Conservation (phyloP, 2,113 vertebrate species). For the Paracanthobrama guichenoti region DNA sequence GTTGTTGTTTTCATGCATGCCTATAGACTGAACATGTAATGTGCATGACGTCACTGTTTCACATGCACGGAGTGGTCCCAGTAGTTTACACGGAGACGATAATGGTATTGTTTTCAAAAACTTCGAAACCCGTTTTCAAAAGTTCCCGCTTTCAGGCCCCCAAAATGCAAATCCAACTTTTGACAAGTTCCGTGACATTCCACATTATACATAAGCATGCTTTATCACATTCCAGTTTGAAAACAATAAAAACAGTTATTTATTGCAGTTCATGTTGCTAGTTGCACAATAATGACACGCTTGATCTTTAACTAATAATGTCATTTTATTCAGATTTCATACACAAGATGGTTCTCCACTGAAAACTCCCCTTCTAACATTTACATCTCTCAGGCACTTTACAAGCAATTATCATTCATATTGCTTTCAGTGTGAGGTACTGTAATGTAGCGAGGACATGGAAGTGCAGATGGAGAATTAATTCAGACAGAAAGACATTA, state of each 20-base stretch:
- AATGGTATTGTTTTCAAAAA: too few species aligned
- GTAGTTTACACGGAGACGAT: too few species aligned
- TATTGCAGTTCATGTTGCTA: neutral
- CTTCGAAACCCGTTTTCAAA: too few species aligned
- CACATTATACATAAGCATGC: too few species aligned
- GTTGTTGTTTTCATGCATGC: too few species aligned
- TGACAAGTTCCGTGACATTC: neutral
- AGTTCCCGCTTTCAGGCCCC: too few species aligned
- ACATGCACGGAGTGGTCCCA: too few species aligned
- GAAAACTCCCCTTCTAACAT: neutral
- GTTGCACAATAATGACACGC: neutral
- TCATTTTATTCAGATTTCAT: neutral
- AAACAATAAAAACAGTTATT: neutral
- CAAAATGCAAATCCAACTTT: neutral
- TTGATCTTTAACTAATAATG: neutral
- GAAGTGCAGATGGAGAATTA: constrained; percentile 13
- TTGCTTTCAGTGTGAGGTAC: neutral
- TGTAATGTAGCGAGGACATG: neutral
- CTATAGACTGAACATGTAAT: too few species aligned
- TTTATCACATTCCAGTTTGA: neutral
- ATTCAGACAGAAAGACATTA: constrained; percentile 16
- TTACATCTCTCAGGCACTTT: neutral
- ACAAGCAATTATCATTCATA: constrained; percentile 14
- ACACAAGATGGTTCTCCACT: neutral
- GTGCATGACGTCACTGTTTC: too few species aligned